Base-by-base conservation (phyloP, 2,113 vertebrate species). In the Esox niger region DNA sequence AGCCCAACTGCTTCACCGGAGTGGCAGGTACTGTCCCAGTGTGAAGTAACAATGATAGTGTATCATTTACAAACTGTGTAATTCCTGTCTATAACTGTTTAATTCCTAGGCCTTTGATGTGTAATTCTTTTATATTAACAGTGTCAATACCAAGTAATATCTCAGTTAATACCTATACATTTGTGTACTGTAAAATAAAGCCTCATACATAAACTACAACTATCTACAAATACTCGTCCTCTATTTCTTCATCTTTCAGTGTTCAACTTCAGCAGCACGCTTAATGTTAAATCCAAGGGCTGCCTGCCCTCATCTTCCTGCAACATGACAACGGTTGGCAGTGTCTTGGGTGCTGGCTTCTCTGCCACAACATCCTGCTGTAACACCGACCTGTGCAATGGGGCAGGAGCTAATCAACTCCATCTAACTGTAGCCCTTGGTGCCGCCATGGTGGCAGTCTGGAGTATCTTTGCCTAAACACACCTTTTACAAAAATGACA, bases 311-410 rank as follows among this genome's bases (percentile, higher is more conserved):
- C 46, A 0, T 17, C 57, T 43, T 17, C 38, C 59, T 87, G 84
- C 64, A 79, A 79, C 72, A 11, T 4, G 6, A 75, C 67, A 0
- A 26, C 64, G 11, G 6, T 3, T 0, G 80, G 74, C 7, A 7
- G 17, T 30, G 25, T 87, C 32, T 69, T 88, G 47, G 73, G 66
- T 0, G 73, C 31, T 0, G 63, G 55, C 2, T 87, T 82, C 79
- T 79, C 65, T 6, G 0, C 83, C 65, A 76, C 58, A 59, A 69
- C 11, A 47, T 60, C n/a, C 26, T 84, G 82, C 81, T 88, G 87
- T 73, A 49, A 1, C 62, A 63, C 60, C 0, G 23, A 82, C 66
- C 20, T 2, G 17, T 88, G 82, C 7, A 86, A 81, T 0, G 75
- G 79, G 31, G 86, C 80, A 31, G 33, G 70, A 9, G 46, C 76